phyloP scores from a whole-genome alignment of 2,113 vertebrate species.

The Heterotilapia buettikoferi region DNA sequence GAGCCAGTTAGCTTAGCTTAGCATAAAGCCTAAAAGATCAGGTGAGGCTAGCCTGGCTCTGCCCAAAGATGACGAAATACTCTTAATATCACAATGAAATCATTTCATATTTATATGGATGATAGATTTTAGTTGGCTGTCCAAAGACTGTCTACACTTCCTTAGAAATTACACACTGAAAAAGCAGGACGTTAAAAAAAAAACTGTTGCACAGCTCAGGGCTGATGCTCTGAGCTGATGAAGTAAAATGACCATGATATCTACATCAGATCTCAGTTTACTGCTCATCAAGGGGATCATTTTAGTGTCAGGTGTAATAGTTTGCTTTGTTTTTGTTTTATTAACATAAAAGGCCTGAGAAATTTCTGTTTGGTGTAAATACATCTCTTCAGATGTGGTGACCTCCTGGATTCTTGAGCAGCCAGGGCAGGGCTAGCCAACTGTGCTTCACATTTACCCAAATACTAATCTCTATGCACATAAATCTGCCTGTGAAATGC shows the following conservation, averaged over 20 bases:
- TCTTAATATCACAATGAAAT: not conserved
- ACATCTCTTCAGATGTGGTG: not conserved
- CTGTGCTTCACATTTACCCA: not conserved
- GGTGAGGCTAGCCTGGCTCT: not conserved
- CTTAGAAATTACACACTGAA: not conserved
- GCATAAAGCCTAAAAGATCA: not conserved
- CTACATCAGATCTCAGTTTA: not conserved
- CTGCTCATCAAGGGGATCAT: not conserved
- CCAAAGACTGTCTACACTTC: not conserved
- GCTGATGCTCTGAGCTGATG: not conserved
- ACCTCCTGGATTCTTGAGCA: not conserved
- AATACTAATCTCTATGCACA: not conserved
- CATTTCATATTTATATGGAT: not conserved
- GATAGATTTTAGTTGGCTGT: not conserved
- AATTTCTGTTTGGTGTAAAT: not conserved
- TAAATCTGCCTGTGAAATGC: not conserved
- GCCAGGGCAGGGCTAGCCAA: not conserved
- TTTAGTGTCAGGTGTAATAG: not conserved
- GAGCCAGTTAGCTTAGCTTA: not conserved
- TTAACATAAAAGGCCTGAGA: not conserved
- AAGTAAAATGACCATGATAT: not conserved
- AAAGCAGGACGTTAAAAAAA: not conserved
- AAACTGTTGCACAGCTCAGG: not conserved
- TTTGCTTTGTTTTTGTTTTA: not conserved
- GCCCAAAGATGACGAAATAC: not conserved